Conservation (phyloP, 2,888 invertebrate genomes). For the Orthonevra nobilis region DNA sequence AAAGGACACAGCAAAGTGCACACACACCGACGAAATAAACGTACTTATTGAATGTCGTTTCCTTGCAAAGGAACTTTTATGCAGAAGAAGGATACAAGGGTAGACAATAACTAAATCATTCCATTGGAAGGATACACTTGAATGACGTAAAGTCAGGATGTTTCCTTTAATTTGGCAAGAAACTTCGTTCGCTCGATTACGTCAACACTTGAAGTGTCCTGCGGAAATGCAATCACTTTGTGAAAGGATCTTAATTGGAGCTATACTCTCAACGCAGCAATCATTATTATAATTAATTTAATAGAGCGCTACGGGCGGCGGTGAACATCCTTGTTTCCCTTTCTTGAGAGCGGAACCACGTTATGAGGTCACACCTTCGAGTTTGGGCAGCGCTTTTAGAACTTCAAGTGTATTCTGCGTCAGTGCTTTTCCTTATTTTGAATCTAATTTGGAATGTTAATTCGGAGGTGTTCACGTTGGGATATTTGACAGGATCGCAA, state of each 20-base stretch:
- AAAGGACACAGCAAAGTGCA: no score
- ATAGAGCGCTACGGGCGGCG: conserved; percentile 3
- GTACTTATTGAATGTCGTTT: no score
- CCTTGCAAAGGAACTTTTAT: no score
- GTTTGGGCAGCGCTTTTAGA: conserved; percentile 37
- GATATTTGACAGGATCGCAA: conserved; percentile 92
- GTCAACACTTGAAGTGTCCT: conserved; percentile 10
- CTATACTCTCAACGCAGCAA: not conserved
- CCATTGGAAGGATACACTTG: conserved; percentile 50
- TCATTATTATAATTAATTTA: conserved; percentile 17
- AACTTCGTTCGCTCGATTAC: conserved; percentile 1
- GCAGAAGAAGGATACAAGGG: conserved; percentile 1
- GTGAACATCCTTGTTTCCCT: not conserved
- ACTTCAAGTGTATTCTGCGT: conserved; percentile 57
- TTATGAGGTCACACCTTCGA: conserved; percentile 64
- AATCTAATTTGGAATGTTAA: conserved; percentile 66
- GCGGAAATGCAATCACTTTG: conserved; percentile 3
- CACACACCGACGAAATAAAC: no score
- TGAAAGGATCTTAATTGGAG: conserved; percentile 48
- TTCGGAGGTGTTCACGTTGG: conserved; percentile 87
- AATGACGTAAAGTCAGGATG: no score
- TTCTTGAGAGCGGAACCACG: conserved; percentile 35
- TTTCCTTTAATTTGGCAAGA: no score
- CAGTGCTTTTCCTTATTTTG: conserved; percentile 45
- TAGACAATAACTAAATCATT: conserved; percentile 38